Evolutionary conservation across 2,797 vertebrate genomes (phyloP), one percentile per base, ranked within the genome.

Genomic region (Mareca penelope): DNA sequence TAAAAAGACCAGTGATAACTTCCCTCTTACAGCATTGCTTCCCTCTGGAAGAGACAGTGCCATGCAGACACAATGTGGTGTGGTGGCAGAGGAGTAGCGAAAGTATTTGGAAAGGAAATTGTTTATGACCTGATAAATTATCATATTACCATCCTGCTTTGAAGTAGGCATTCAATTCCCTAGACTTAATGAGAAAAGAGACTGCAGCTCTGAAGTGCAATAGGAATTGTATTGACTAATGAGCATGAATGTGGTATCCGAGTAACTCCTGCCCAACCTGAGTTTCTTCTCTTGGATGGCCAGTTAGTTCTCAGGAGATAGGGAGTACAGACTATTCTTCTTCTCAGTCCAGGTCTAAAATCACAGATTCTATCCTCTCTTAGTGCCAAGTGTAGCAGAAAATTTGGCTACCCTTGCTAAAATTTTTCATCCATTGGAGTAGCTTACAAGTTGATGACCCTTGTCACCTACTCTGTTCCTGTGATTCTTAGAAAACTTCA

Each of bases 11-110:
- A 6, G 1, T 9, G 61, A 18, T 42, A 23, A 39, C 8, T 31
- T 55, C 53, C 26, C 52, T 77, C 59, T 21, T 64, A 60, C 15
- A 55, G 48, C 33, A 37, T 9, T 55, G 35, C 53, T 60, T 85
- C 1, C 1, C 26, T 40, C 39, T 60, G n/a, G 24, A 23, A 44
- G 70, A 42, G 23, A 24, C 9, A 42, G 28, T 0, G 1, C 44
- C 9, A 12, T 28, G 60, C 16, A 50, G n/a, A 56, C 31, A 18
- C 1, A 0, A 15, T 26, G 10, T 53, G n/a, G 37, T 18, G 39
- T 31, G 0, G 2, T 46, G 44, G 56, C 33, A 42, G 44, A 39
- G 6, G 28, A 64, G n/a, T 9, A 29, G 44, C 10, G 29, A 28
- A 26, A 46, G 10, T 59, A 57, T 59, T 39, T 59, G 21, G 56